A percentile compares a stretch with the other conserved stretches of the same genome.
These are phyloP conservation scores for Dipodomys spectabilis DNA, from an alignment of 2,113 vertebrate genomes.

Conservation along the genomic window DNA sequence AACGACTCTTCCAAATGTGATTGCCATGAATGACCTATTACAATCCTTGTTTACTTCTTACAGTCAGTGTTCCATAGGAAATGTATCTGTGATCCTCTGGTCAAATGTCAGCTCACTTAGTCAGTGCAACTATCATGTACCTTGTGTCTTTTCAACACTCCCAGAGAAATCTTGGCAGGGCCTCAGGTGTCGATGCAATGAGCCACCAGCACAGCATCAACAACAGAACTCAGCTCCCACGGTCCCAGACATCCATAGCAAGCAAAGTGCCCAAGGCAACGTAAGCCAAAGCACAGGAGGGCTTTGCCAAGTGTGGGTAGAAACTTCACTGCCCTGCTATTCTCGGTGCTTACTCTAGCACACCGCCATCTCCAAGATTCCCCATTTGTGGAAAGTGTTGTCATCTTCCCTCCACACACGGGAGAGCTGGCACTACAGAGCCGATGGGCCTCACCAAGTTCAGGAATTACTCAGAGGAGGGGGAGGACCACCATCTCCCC, in stretches of 20 bases:
- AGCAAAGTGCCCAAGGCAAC: neutral
- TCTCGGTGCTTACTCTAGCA: accelerated
- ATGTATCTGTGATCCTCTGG: neutral
- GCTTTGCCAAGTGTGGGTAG: neutral
- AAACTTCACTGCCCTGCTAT: neutral
- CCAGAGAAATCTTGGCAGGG: neutral
- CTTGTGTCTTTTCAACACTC: neutral
- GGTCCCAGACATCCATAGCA: neutral
- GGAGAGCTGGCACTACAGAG: neutral
- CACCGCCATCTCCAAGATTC: neutral
- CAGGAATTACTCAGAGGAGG: neutral
- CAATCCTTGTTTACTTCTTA: neutral
- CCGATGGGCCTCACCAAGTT: neutral
- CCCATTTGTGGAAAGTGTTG: accelerated
- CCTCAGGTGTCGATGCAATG: accelerated
- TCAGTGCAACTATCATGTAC: neutral
- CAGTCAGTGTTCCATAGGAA: neutral
- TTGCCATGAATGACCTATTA: neutral
- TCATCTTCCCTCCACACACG: no score
- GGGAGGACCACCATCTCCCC: neutral
- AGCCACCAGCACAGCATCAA: neutral
- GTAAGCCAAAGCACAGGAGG: accelerated
- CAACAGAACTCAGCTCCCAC: neutral
- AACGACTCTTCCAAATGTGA: neutral
- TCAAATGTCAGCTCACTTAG: neutral